phyloP scores from a whole-genome alignment of 2,113 vertebrate genomes.

The Brachionichthys hirsutus region DNA sequence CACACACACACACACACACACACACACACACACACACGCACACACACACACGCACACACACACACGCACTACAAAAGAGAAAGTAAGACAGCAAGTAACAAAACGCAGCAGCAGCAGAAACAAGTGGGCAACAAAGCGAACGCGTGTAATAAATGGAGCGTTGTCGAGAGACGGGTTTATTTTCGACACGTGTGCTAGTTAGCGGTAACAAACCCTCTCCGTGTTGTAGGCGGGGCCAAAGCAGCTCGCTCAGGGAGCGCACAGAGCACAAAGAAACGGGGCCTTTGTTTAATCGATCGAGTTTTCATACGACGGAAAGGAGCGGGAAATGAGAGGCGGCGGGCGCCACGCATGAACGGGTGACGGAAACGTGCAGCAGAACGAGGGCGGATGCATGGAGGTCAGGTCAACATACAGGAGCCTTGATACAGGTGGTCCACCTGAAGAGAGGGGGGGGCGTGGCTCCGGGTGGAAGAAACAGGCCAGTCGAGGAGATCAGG shows the following conservation, averaged over 20 bases:
- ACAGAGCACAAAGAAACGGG: slow-evolving; percentile 60
- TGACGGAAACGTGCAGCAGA: too few relatives aligned
- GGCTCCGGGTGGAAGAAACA: too few relatives aligned
- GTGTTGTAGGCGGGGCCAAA: slow-evolving; percentile 61
- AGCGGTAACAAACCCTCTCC: slow-evolving; percentile 69
- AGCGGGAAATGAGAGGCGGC: too few relatives aligned
- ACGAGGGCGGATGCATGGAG: too few relatives aligned
- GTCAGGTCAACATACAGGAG: too few relatives aligned
- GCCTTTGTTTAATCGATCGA: slow-evolving; percentile 69
- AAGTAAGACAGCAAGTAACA: slow-evolving; percentile 62
- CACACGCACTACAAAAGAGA: slow-evolving; percentile 62
- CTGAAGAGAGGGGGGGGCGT: too few relatives aligned
- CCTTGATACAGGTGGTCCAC: too few relatives aligned
- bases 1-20: slow-evolving; percentile 6
- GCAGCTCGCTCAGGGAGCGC: slow-evolving; percentile 62
- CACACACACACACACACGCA: slow-evolving; percentile 40
- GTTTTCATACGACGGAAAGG: slow-evolving; percentile 56
- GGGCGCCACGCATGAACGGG: too few relatives aligned
- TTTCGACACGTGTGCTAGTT: slow-evolving; percentile 78
- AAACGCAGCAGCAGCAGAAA: slow-evolving; percentile 74
- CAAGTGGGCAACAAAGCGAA: slow-evolving; percentile 61
- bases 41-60: slow-evolving; percentile 60
- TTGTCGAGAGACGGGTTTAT: slow-evolving; percentile 72
- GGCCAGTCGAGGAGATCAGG: too few relatives aligned
- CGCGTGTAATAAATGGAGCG: slow-evolving; percentile 73